These are phyloP conservation scores for Cossypha caffra DNA, from an alignment of 2,797 vertebrate genomes.

Conservation along the genomic window DNA sequence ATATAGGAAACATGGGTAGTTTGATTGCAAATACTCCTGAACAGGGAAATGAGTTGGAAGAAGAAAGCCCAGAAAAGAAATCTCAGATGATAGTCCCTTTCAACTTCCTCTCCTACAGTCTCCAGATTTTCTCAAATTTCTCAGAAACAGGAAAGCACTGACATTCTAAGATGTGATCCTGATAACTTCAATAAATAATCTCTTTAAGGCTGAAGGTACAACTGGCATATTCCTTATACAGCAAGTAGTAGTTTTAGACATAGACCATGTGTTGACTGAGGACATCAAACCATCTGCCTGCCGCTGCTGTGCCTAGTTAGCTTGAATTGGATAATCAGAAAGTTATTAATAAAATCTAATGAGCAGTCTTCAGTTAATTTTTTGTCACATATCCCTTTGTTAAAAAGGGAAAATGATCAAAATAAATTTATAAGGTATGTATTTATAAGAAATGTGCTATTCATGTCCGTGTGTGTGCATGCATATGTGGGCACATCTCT, in stretches of 20 bases:
- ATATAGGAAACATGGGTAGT: not conserved
- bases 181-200: conserved; percentile 77
- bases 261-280: conserved; percentile 63
- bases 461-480: fast-evolving
- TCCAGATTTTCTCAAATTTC: conserved; percentile 49
- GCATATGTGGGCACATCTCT: fast-evolving
- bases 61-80: not conserved
- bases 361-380: not conserved
- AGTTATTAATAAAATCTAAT: conserved; percentile 1
- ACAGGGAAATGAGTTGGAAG: not conserved
- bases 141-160: conserved; percentile 54
- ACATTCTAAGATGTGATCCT: conserved; percentile 75
- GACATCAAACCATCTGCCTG: conserved; percentile 57
- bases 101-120: not conserved
- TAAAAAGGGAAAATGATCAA: not conserved
- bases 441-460: not conserved
- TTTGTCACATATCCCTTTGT: not conserved
- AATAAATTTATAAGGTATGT: not conserved
- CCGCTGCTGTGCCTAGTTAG: conserved; percentile 48
- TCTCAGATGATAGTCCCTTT: not conserved
- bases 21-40: not conserved
- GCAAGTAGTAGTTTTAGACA: conserved; percentile 68
- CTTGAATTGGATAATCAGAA: conserved; percentile 37
- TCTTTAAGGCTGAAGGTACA: conserved; percentile 80
- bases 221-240: conserved; percentile 72